These are phyloP conservation scores for Gandaritis pyraliata DNA, from an alignment of 2,888 invertebrate species.

Conservation along the genomic window DNA sequence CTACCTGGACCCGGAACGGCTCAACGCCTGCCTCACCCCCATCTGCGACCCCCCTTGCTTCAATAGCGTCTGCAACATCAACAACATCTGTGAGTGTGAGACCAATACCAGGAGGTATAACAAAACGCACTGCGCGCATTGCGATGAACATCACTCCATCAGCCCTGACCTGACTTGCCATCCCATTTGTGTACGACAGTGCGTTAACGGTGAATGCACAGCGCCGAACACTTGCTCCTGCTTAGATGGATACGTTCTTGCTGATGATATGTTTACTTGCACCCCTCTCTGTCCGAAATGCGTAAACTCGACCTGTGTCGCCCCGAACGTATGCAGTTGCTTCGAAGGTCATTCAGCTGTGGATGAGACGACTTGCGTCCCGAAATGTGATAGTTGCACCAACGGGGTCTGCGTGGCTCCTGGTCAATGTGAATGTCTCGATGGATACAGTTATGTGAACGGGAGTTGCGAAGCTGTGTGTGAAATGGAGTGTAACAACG, in stretches of 20 bases:
- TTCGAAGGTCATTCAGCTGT: conserved; percentile 39
- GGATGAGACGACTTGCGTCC: conserved; percentile 32
- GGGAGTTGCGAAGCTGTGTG: conserved; percentile 32
- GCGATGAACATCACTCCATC: conserved; percentile 51
- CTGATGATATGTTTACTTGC: conserved; percentile 13
- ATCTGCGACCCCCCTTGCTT: conserved; percentile 61
- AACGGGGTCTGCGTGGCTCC: conserved; percentile 44
- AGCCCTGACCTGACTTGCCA: conserved; percentile 48
- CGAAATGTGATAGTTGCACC: conserved; percentile 36
- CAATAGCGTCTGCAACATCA: conserved; percentile 62
- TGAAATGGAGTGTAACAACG: conserved; percentile 35
- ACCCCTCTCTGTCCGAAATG: conserved; percentile 33
- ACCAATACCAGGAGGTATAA: conserved; percentile 55
- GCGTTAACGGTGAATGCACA: conserved; percentile 59
- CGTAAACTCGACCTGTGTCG: conserved; percentile 45
- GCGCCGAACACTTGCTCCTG: conserved; percentile 59
- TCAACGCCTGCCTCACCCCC: conserved; percentile 63
- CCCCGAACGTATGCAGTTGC: conserved; percentile 49
- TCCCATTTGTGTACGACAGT: conserved; percentile 55
- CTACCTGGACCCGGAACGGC: conserved; percentile 55
- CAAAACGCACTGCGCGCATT: conserved; percentile 60
- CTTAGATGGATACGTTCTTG: conserved; percentile 39
- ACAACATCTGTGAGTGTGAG: conserved; percentile 66
- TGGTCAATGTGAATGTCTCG: conserved; percentile 36
- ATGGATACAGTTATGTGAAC: conserved; percentile 26